Evolutionary conservation across 2,888 invertebrate genomes (phyloP).

Genomic region (Drosophila sordidapex): DNA sequence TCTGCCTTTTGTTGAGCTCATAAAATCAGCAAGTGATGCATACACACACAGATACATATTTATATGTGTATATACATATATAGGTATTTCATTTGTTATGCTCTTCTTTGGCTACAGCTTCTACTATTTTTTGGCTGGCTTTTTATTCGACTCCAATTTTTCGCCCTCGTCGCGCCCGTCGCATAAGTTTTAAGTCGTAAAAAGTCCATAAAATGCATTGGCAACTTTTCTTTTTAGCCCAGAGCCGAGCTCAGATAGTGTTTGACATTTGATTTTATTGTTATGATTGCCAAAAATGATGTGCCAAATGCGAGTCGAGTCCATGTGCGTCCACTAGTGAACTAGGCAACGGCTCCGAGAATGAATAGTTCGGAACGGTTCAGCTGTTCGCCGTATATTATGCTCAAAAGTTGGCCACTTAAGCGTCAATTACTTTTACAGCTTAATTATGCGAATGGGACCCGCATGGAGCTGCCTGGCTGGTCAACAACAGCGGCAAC

Average conservation of each 20-base stretch:
- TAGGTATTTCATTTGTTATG: constrained; percentile 67
- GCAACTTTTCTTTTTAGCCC: constrained; percentile 63
- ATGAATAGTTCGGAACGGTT: not conserved
- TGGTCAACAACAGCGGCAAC: constrained; percentile 14
- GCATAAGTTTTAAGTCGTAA: constrained; percentile 79
- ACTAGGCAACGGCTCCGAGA: not conserved
- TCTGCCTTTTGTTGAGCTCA: constrained; percentile 61
- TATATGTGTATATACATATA: constrained; percentile 65
- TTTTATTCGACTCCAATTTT: constrained; percentile 58
- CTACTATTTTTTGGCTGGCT: constrained; percentile 33
- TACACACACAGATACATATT: constrained; percentile 58
- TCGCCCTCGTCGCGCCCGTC: constrained; percentile 47
- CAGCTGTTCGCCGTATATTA: constrained; percentile 56
- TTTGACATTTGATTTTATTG: constrained; percentile 78
- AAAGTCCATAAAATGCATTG: constrained; percentile 80
- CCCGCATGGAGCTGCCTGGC: constrained; percentile 43
- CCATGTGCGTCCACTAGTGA: constrained; percentile 11
- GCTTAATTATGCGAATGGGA: constrained; percentile 72
- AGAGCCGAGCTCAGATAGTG: constrained; percentile 43
- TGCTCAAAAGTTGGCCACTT: constrained; percentile 73
- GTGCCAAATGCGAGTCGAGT: constrained; percentile 66
- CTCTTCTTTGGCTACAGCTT: constrained; percentile 69
- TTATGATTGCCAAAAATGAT: constrained; percentile 75
- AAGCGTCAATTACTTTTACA: constrained; percentile 73
- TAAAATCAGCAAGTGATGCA: constrained; percentile 65